phyloP scores from a whole-genome alignment of 2,888 invertebrate genomes.

The Hemithea aestivaria region DNA sequence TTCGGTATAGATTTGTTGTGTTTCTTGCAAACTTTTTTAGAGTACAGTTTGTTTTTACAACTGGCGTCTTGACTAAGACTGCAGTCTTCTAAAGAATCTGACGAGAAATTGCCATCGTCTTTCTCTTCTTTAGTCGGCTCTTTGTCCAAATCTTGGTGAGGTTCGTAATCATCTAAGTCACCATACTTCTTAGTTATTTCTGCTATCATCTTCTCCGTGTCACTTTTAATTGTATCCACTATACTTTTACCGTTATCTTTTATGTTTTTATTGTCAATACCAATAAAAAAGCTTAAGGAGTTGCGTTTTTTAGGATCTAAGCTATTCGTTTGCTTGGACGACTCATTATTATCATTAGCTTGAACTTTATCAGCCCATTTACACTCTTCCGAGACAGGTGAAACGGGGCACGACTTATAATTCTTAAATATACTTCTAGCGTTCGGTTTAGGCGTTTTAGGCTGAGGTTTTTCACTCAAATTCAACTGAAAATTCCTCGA shows the following conservation, averaged over 20 bases:
- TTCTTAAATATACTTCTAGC: constrained; percentile 80
- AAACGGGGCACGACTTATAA: constrained; percentile 89
- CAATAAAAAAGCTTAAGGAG: constrained; percentile 83
- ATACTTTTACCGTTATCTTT: constrained; percentile 76
- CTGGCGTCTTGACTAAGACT: constrained; percentile 77
- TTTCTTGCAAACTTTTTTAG: constrained; percentile 74
- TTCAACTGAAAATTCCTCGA: constrained; percentile 65
- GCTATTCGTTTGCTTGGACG: constrained; percentile 51
- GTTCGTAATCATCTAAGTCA: constrained; percentile 76
- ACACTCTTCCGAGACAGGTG: constrained; percentile 89
- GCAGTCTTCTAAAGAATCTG: constrained; percentile 88
- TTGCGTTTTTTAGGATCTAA: constrained; percentile 75
- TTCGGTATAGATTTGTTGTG: constrained; percentile 77
- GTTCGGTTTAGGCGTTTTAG: constrained; percentile 55
- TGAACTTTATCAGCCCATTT: constrained; percentile 79
- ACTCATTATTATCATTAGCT: constrained; percentile 34
- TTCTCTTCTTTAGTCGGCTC: constrained; percentile 65
- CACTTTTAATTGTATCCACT: constrained; percentile 80
- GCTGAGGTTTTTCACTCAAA: constrained; percentile 58
- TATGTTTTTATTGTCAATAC: constrained; percentile 71
- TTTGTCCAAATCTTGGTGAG: constrained; percentile 56
- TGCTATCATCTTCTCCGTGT: constrained; percentile 83
- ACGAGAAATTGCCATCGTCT: constrained; percentile 86
- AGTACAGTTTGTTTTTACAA: constrained; percentile 72
- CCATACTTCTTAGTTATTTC: constrained; percentile 83